These are phyloP conservation scores for Hucho hucho DNA, from an alignment of 2,113 vertebrate genomes.

Conservation along the genomic window DNA sequence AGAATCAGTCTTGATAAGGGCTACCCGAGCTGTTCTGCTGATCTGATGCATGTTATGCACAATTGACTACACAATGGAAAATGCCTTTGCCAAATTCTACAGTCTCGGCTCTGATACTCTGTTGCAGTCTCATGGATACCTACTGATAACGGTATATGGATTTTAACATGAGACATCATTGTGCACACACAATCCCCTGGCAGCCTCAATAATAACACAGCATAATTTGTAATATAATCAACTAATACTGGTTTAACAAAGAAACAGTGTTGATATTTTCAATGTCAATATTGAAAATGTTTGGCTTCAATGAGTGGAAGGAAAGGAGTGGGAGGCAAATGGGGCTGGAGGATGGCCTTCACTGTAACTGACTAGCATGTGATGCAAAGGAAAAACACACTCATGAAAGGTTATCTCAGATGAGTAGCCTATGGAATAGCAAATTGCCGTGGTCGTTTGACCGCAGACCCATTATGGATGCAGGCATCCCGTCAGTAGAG, in stretches of 20 bases:
- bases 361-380: too few relatives aligned
- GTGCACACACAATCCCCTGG: neutral
- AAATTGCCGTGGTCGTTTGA: too few relatives aligned
- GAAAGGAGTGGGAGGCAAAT: neutral
- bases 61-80: neutral
- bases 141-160: neutral
- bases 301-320: neutral
- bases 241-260: neutral
- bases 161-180: neutral
- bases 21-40: too few relatives aligned
- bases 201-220: neutral
- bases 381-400: too few relatives aligned
- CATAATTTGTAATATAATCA: neutral
- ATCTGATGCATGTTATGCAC: too few relatives aligned
- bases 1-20: too few relatives aligned
- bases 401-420: too few relatives aligned
- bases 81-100: neutral
- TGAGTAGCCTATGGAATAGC: too few relatives aligned
- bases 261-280: neutral
- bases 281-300: neutral
- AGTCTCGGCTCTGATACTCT: neutral
- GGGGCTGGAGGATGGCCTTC: too few relatives aligned
- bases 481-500: too few relatives aligned
- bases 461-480: too few relatives aligned
- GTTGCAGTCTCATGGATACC: neutral